Percentiles rank a stretch among this genome's conserved stretches.
Evolutionary conservation across 1,140 invertebrate species (phyloP).

Genomic region (Manduca sexta): DNA sequence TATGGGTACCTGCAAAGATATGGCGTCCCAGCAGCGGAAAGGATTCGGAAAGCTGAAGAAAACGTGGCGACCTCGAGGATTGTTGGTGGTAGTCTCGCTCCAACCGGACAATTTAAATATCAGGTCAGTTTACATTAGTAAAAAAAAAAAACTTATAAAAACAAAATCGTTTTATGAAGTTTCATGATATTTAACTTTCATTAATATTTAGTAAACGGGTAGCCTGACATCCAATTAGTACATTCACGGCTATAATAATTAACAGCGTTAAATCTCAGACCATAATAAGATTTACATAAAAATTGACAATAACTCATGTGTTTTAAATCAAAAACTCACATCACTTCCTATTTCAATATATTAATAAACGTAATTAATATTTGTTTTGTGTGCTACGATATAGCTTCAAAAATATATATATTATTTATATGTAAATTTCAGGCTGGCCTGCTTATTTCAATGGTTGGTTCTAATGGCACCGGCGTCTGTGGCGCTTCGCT

Average conservation of each 20-base stretch:
- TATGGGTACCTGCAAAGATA: constrained; percentile 28
- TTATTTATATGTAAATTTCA: constrained; percentile 7
- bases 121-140: constrained; percentile 19
- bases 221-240: too few species aligned
- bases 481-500: constrained; percentile 32
- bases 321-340: too few species aligned
- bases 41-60: constrained; percentile 21
- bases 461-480: constrained; percentile 6
- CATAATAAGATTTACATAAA: too few species aligned
- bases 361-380: not conserved
- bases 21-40: constrained; percentile 22
- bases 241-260: too few species aligned
- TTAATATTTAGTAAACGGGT: too few species aligned
- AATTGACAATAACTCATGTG: too few species aligned
- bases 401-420: not conserved
- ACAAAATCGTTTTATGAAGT: too few species aligned
- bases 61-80: constrained; percentile 16
- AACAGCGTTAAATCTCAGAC: too few species aligned
- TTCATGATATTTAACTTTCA: too few species aligned
- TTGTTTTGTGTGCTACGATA: not conserved
- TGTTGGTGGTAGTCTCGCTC: constrained; percentile 25
- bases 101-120: constrained; percentile 27
- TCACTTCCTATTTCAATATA: constrained; percentile 1
- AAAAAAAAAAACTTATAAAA: too few species aligned
- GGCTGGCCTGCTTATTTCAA: constrained; percentile 32